Conservation (phyloP, 2,113 vertebrate species). For the Craseonycteris thonglongyai region DNA sequence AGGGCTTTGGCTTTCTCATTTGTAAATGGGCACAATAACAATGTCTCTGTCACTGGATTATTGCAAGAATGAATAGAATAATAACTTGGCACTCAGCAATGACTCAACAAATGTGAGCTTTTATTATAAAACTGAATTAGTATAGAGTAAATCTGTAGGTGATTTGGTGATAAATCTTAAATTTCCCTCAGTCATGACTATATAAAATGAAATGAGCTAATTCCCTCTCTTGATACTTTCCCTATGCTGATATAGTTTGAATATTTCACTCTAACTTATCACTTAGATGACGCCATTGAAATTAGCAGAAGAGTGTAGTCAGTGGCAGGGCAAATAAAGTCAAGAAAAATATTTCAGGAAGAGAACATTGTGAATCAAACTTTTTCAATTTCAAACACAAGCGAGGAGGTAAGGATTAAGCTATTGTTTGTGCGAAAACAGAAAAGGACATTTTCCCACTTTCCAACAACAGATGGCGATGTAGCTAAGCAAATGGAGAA, state of each 20-base stretch:
- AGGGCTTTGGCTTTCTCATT: background rate
- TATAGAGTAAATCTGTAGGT: background rate
- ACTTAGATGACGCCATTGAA: background rate
- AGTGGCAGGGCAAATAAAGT: background rate
- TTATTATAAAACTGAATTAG: background rate
- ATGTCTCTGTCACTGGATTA: background rate
- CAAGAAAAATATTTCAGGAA: background rate
- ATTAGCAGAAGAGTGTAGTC: background rate
- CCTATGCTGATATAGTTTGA: background rate
- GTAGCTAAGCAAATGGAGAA: constrained; percentile 77
- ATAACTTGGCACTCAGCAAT: background rate
- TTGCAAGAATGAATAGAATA: background rate
- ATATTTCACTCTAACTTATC: background rate
- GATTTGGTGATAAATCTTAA: background rate
- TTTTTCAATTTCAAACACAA: background rate
- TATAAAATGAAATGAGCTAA: background rate
- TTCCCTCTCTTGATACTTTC: background rate
- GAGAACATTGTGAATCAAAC: background rate
- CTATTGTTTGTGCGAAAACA: background rate
- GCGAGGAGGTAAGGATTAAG: background rate
- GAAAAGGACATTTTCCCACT: background rate
- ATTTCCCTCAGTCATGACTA: background rate
- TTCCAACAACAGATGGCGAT: constrained; percentile 79
- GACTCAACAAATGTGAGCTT: background rate
- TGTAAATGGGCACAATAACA: background rate